A percentile compares a stretch with the other conserved stretches of the same genome.
These are phyloP conservation scores for Orbicella faveolata DNA, from an alignment of 64 coral and sea anemone species.

Conservation along the genomic window DNA sequence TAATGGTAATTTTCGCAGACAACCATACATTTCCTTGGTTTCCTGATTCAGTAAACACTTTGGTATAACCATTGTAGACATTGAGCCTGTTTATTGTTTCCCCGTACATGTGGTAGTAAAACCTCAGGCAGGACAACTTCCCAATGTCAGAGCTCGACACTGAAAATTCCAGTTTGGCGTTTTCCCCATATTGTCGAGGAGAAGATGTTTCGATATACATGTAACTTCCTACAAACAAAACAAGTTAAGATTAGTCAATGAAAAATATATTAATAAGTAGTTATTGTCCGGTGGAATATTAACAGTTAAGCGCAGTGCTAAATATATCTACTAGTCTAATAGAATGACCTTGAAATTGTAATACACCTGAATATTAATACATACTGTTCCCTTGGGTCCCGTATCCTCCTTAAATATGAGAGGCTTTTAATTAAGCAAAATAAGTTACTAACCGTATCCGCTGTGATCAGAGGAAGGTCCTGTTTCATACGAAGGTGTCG, in stretches of 20 bases:
- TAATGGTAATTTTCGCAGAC: not conserved
- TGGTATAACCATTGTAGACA: slow-evolving; percentile 10
- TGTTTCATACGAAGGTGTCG: not conserved
- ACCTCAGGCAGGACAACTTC: too few relatives aligned
- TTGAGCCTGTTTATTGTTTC: not conserved
- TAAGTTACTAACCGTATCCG: not conserved
- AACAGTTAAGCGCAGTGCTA: too few relatives aligned
- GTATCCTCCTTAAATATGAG: not conserved
- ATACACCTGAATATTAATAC: not conserved
- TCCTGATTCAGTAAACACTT: slow-evolving; percentile 19
- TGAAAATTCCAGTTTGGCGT: not conserved
- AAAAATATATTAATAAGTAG: not conserved
- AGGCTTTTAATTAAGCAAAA: not conserved
- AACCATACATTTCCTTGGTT: slow-evolving; percentile 30
- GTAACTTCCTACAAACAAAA: not conserved
- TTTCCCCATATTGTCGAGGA: not conserved
- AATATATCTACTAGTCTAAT: too few relatives aligned
- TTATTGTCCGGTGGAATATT: not conserved
- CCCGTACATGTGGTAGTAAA: slow-evolving; percentile 58
- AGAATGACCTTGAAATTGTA: not conserved
- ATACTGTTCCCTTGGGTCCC: too few relatives aligned
- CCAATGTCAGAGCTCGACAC: not conserved
- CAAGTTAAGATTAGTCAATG: too few relatives aligned
- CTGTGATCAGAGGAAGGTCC: not conserved
- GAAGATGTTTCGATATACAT: not conserved